Base-by-base conservation (phyloP, 2,113 vertebrate species). In the Elgaria multicarinata region DNA sequence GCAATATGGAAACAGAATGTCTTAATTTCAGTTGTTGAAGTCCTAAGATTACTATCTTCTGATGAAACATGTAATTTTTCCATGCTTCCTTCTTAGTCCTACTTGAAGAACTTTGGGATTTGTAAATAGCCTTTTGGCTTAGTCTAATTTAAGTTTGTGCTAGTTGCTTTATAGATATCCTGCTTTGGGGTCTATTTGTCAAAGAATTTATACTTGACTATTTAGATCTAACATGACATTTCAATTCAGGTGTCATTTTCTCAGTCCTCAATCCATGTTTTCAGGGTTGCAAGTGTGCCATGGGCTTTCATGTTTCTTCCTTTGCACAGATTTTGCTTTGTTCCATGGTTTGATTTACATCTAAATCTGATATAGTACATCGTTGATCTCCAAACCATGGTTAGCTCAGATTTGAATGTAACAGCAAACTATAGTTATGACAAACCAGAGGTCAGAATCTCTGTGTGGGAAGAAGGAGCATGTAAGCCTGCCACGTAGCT, bases 61-160 rank as follows among this genome's bases (percentile, higher is more conserved):
- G 42, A 18, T 67, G 46, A 53, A 77, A 12, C 33, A 53, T 28
- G 14, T 66, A 5, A 26, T 50, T 83, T 83, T 77, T 31, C 36
- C 82, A 2, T 74, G 10, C 31, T 31, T n/a, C n/a, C n/a, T 50
- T 18, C 42, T 5, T 87, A 91, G 20, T 33, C 92, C 94, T 89
- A 75, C 85, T 66, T 85, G n/a, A 67, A 24, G 18, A n/a, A 1
- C 33, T 9, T 58, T n/a, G 31, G 33, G 16, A n/a, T 18, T 55
- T 79, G 26, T 78, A 50, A 16, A 72, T n/a, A 72, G 10, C 12
- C 26, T 79, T 80, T n/a, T 80, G 78, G 1, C 24, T n/a, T 55
- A 22, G 33, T 80, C 31, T 55, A 18, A 55, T 36, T 42, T 67
- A 67, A 64, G 39, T 53, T 50, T 77, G 39, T 58, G 2, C n/a